Evolutionary conservation across 1,140 invertebrate genomes (phyloP), one percentile per base, ranked within the genome.

Genomic region (Hyposmocoma kahamanoa): DNA sequence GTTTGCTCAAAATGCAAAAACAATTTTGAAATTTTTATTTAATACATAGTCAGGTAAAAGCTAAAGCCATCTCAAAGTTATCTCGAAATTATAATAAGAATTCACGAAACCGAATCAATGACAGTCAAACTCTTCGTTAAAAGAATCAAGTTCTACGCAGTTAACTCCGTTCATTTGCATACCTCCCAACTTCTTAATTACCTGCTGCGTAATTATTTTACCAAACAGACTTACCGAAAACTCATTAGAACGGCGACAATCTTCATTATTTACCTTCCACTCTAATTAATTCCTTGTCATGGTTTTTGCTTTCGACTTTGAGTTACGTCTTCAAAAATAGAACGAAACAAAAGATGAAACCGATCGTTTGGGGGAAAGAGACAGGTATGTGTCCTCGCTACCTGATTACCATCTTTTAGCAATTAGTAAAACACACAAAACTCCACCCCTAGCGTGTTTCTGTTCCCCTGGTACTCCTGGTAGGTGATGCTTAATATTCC

Each of bases 391-490:
- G 63, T 76, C 69, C 73, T 68, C 58, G 61, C 65, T 63, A 75
- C 69, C 84, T 77, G 84, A 87, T 87, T 87, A 86, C 72, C 84
- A 87, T 87, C 86, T 86, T 87, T 86, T 83, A 66, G 84, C 84
- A 87, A 87, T 87, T 87, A 87, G 86, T 85, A 86, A 84, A 86
- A 84, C 84, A 87, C 76, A 87, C 85, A 87, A 86, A 86, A 87
- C 85, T 87, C 85, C 85, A 81, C 83, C 83, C 80, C 67, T 68
- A 62, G 70, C 77, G 49, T 86, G 83, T 83, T 36, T 83, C 75
- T 73, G 65, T 53, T 76, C 79, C 78, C 79, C 83, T 78, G 81
- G 80, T 84, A 84, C 79, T 76, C 77, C 83, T 78, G 81, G 79
- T 84, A 84, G 76, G 78, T 83, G 77, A 83, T 81, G 66, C 69